Evolutionary conservation across 92 coral and sea anemone species (phyloP).

Genomic region (Phenganax stokvisi): DNA sequence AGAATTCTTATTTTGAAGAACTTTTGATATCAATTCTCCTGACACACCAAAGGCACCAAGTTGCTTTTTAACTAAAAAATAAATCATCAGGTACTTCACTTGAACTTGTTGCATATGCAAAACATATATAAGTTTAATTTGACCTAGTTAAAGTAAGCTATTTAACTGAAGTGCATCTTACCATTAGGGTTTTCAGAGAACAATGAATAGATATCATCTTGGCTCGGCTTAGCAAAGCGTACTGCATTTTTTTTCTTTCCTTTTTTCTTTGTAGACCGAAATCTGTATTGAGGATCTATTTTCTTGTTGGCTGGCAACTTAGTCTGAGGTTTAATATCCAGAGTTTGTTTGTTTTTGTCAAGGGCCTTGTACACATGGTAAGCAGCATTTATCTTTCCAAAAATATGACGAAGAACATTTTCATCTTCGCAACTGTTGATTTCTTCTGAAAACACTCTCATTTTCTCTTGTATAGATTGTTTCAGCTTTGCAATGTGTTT

Average conservation of each 20-base stretch:
- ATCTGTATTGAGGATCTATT: slow-evolving; percentile 19
- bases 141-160: too few species aligned
- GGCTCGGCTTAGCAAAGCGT: slow-evolving; percentile 10
- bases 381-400: slow-evolving; percentile 37
- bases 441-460: background rate
- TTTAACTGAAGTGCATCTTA: background rate
- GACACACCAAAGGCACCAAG: background rate
- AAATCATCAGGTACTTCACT: background rate
- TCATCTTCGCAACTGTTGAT: slow-evolving; percentile 1
- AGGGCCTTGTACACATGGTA: slow-evolving; percentile 11
- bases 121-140: too few species aligned
- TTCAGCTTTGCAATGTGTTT: background rate
- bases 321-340: slow-evolving; percentile 25
- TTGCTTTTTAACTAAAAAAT: background rate
- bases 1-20: background rate
- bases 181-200: background rate
- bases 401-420: slow-evolving; percentile 29
- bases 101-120: too few species aligned
- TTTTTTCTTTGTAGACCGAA: slow-evolving; percentile 42
- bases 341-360: slow-evolving; percentile 29
- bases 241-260: background rate
- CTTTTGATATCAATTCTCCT: slow-evolving; percentile 13
- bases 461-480: background rate
- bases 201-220: background rate
- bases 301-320: slow-evolving; percentile 35